Base-by-base conservation (phyloP, 2,113 vertebrate genomes). In the Calypte anna region DNA sequence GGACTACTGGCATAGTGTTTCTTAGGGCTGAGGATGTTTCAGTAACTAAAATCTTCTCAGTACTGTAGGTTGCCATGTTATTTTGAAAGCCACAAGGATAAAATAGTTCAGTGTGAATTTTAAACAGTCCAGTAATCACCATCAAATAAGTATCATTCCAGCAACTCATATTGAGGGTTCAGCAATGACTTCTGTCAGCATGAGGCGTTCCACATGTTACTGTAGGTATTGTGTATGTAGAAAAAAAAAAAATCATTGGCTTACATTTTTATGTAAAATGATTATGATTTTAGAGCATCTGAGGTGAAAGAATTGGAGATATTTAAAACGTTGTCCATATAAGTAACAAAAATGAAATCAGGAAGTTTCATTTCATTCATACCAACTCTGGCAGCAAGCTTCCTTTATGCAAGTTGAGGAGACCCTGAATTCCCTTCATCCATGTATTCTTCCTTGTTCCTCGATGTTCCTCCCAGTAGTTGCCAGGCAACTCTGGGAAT, bases 401-500 rank as follows among this genome's bases (percentile, higher is more conserved):
- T 89, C 66, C 93, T 95, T 97, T 84, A 96, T 97, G 93, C 95
- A 9, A 95, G 90, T 95, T 68, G 54, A 96, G 95, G 86, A 40
- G 87, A 75, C 75, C 77, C 90, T 43, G 93, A 66, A 95, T 96
- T 94, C 83, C 93, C 96, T 93, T 96, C 96, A 77, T 97, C 96
- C 96, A 24, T 84, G 91, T 95, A 94, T 94, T 70, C 95, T 95
- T 93, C 96, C 96, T 96, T 97, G 96, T 95, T 97, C 97, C 96
- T 94, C 30, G 8, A 46, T 76, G 96, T 96, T 96, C 97, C 97
- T 97, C 97, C 97, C 95, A 58, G 94, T 94, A 97, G 98, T 98
- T 98, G 98, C 98, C 97, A 97, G 97, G 98, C 97, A 98, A 98
- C 98, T 98, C 97, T 97, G 96, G 96, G 97, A 97, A 96, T 97